A percentile compares a stretch with the other conserved stretches of the same genome.
Conservation (phyloP, 2,113 vertebrate genomes). For the Leptobrachium ailaonicum region DNA sequence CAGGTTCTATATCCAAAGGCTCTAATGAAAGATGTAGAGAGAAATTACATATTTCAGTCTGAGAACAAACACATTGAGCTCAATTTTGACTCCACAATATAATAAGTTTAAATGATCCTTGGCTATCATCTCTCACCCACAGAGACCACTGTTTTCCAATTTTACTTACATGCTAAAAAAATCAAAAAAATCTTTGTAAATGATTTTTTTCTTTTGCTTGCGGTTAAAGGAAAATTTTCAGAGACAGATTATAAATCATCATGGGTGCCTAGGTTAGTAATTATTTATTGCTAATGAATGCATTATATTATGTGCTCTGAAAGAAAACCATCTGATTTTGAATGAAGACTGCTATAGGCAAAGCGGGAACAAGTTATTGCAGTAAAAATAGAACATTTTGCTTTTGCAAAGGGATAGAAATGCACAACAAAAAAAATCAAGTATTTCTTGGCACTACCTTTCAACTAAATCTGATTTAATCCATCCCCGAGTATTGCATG, state of each 20-base stretch:
- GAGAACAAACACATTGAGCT: background rate
- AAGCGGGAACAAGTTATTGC: conserved; percentile 16
- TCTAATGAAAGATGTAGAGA: background rate
- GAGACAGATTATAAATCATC: conserved; percentile 28
- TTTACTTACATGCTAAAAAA: conserved; percentile 24
- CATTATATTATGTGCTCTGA: conserved; percentile 27
- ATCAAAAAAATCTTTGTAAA: conserved; percentile 38
- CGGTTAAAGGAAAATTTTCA: conserved; percentile 33
- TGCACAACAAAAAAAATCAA: too few species aligned
- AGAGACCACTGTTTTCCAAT: conserved; percentile 12
- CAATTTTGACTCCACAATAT: conserved; percentile 3
- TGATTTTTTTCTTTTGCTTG: conserved; percentile 28
- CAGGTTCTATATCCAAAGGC: background rate
- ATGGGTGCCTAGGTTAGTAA: conserved; percentile 26
- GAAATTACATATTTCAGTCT: conserved; percentile 13
- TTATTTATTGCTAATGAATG: conserved; percentile 28
- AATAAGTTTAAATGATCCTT: conserved; percentile 18
- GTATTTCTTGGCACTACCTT: too few species aligned
- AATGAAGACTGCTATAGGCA: background rate
- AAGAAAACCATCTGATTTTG: conserved; percentile 21
- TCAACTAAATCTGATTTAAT: too few species aligned
- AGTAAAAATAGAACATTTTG: background rate
- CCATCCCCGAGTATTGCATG: too few species aligned
- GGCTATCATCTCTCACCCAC: conserved; percentile 23
- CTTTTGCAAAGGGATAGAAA: too few species aligned